phyloP scores from a whole-genome alignment of 2,113 vertebrate genomes.

The Hyperopisus bebe region DNA sequence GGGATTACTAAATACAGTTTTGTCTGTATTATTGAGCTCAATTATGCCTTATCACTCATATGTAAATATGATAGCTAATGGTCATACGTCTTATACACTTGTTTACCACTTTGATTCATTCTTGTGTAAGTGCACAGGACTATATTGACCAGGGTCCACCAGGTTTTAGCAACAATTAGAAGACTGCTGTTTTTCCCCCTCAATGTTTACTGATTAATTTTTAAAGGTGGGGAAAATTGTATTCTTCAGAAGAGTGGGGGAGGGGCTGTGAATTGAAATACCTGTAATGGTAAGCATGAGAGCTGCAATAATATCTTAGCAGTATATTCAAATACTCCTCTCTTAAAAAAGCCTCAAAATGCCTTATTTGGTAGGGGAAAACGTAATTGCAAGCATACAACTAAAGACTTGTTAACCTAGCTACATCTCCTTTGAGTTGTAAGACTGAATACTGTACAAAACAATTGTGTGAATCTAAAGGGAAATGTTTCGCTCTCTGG shows the following conservation, averaged over 20 bases:
- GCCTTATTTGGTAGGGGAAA: background rate
- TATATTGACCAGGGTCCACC: background rate
- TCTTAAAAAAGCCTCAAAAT: background rate
- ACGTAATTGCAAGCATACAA: background rate
- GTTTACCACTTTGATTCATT: background rate
- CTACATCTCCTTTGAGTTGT: background rate
- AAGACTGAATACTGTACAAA: background rate
- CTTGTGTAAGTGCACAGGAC: background rate
- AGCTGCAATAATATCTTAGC: background rate
- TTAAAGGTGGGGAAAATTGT: background rate
- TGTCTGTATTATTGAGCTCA: background rate
- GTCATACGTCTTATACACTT: background rate
- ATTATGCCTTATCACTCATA: background rate
- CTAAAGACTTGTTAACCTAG: background rate
- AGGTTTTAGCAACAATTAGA: background rate
- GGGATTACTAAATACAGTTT: background rate
- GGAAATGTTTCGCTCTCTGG: background rate
- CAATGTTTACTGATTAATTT: background rate
- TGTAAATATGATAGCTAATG: background rate
- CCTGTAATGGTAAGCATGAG: background rate
- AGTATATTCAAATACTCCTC: background rate
- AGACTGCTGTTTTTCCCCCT: background rate
- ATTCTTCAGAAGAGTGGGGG: background rate
- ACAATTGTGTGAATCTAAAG: background rate
- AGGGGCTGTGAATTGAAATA: background rate